Conservation (phyloP, 2,888 invertebrate species). For the Phorcus lineatus region DNA sequence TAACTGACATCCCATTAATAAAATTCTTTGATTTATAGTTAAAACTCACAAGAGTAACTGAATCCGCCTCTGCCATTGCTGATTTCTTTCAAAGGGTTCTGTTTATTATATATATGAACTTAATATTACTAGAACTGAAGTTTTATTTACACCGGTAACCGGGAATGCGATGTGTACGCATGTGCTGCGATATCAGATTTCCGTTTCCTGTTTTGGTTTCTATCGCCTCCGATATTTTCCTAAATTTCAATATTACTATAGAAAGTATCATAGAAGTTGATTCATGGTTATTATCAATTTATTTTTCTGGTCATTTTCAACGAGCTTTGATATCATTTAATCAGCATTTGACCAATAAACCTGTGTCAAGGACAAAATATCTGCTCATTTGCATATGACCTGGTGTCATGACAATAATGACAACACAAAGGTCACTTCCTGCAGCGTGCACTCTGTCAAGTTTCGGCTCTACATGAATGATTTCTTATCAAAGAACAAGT, state of each 20-base stretch:
- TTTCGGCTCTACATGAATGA: neutral
- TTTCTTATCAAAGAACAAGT: conserved; percentile 10
- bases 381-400: conserved; percentile 41
- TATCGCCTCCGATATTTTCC: too few species aligned
- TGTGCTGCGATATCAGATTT: neutral
- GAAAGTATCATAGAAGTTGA: too few species aligned
- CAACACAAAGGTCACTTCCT: conserved; percentile 46
- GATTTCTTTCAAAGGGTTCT: neutral
- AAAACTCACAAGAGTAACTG: conserved; percentile 63
- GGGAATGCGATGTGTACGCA: neutral
- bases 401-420: conserved; percentile 58
- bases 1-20: neutral
- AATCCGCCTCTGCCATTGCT: conserved; percentile 67
- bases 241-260: too few species aligned
- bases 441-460: conserved; percentile 17
- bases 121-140: neutral
- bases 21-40: neutral
- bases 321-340: too few species aligned
- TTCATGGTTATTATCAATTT: too few species aligned
- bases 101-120: neutral
- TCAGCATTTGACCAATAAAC: too few species aligned
- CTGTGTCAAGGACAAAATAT: neutral
- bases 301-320: too few species aligned
- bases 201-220: neutral
- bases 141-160: conserved; percentile 30